Percentiles rank a stretch among this genome's conserved stretches.
These are phyloP conservation scores for Lepidochrysops patricia DNA, from an alignment of 2,888 invertebrate species.

Conservation along the genomic window DNA sequence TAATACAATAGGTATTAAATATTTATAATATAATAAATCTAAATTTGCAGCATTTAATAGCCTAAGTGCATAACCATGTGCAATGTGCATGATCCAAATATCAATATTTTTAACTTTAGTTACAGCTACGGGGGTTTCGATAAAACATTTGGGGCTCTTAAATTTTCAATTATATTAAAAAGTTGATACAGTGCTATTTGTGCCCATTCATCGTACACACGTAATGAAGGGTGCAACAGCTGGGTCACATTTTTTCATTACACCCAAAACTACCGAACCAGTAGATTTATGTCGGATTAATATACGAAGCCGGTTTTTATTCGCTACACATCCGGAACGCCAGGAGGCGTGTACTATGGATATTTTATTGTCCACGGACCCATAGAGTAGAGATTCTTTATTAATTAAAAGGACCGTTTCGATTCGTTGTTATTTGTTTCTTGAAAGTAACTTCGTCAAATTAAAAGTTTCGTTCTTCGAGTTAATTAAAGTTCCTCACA, in stretches of 20 bases:
- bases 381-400: neutral
- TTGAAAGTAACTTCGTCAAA: constrained; percentile 5
- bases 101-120: constrained; percentile 22
- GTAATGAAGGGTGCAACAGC: constrained; percentile 73
- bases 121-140: constrained; percentile 44
- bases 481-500: constrained; percentile 4
- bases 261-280: constrained; percentile 54
- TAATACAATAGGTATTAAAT: too few species aligned
- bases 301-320: constrained; percentile 57
- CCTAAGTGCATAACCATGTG: neutral
- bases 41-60: constrained; percentile 1
- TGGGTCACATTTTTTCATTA: constrained; percentile 70
- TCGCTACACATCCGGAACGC: constrained; percentile 59
- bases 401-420: constrained; percentile 7
- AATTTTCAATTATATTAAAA: constrained; percentile 72
- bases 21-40: too few species aligned
- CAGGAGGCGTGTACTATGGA: constrained; percentile 57
- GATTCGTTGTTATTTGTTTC: neutral
- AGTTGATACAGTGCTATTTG: constrained; percentile 57
- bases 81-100: constrained; percentile 13
- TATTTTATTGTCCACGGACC: constrained; percentile 45
- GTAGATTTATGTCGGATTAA: constrained; percentile 70
- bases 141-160: constrained; percentile 63
- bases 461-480: constrained; percentile 5
- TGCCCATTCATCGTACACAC: constrained; percentile 53